Evolutionary conservation across 2,797 vertebrate species (phyloP).

Genomic region (Trachops cirrhosus): DNA sequence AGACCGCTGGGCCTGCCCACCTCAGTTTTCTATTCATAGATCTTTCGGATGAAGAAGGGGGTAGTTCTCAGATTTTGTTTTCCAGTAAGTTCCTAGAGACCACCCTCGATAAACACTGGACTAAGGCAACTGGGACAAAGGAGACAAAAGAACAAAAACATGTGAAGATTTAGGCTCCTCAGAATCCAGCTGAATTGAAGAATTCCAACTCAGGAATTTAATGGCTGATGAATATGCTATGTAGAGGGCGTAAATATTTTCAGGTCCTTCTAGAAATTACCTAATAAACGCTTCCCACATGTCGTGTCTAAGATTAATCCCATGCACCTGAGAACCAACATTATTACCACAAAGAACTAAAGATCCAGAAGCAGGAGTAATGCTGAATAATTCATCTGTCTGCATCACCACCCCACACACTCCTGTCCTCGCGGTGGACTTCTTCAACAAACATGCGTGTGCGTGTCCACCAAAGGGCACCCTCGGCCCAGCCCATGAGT

Average conservation of each 20-base stretch:
- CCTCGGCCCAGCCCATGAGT: no score
- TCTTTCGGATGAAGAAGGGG: background rate
- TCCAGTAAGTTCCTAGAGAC: background rate
- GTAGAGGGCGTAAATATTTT: background rate
- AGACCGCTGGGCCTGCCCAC: background rate
- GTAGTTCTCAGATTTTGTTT: background rate
- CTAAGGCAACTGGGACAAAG: background rate
- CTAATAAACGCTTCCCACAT: background rate
- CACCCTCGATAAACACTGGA: background rate
- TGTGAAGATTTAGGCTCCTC: background rate
- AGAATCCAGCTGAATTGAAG: background rate
- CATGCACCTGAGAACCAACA: background rate
- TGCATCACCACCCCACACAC: background rate
- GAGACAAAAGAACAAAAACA: background rate
- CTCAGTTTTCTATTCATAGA: background rate
- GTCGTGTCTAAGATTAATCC: background rate
- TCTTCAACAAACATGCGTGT: background rate
- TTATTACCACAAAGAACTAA: background rate
- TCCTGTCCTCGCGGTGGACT: background rate
- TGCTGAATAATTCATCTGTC: background rate
- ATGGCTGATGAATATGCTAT: background rate
- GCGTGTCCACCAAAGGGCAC: accelerated
- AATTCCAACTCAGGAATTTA: background rate
- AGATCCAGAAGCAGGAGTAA: background rate
- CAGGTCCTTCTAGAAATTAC: background rate